Evolutionary conservation across 2,113 vertebrate genomes (phyloP).

Genomic region (Heterotis niloticus): DNA sequence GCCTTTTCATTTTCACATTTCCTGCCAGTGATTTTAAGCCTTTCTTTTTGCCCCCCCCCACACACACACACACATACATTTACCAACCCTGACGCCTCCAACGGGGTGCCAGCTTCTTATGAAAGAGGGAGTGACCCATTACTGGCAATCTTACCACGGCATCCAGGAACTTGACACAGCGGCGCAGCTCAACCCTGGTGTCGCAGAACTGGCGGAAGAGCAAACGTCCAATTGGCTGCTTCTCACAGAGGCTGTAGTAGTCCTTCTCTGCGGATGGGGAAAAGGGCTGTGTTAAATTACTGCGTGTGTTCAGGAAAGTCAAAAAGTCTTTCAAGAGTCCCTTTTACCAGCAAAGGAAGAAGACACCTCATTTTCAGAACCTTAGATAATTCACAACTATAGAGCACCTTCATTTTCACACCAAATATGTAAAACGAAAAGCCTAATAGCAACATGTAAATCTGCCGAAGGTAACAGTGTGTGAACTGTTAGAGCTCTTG

Average conservation of each 20-base stretch:
- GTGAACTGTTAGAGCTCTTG: too few relatives aligned
- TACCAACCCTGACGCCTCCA: not conserved
- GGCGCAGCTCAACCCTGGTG: slow-evolving; percentile 78
- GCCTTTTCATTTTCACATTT: not conserved
- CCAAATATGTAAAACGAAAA: too few relatives aligned
- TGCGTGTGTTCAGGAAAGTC: not conserved
- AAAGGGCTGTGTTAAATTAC: not conserved
- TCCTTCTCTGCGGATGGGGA: slow-evolving; percentile 73
- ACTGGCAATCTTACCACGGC: too few relatives aligned
- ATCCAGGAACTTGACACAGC: slow-evolving; percentile 88
- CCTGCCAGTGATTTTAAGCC: slow-evolving; percentile 5
- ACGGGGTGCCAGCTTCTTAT: not conserved
- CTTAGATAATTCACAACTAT: too few relatives aligned
- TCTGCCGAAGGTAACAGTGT: too few relatives aligned
- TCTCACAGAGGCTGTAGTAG: slow-evolving; percentile 89
- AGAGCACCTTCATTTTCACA: too few relatives aligned
- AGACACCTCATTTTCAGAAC: too few relatives aligned
- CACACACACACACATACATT: too few relatives aligned
- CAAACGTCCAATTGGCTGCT: slow-evolving; percentile 84
- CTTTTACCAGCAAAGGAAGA: too few relatives aligned
- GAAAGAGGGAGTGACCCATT: not conserved
- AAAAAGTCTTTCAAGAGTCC: not conserved
- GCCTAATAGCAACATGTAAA: too few relatives aligned
- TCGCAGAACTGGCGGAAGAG: slow-evolving; percentile 92
- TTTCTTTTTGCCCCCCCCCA: not conserved